A percentile compares a stretch with the other conserved stretches of the same genome.
Evolutionary conservation across 2,797 vertebrate species (phyloP).

Genomic region (Spinibarbus caldwelli): DNA sequence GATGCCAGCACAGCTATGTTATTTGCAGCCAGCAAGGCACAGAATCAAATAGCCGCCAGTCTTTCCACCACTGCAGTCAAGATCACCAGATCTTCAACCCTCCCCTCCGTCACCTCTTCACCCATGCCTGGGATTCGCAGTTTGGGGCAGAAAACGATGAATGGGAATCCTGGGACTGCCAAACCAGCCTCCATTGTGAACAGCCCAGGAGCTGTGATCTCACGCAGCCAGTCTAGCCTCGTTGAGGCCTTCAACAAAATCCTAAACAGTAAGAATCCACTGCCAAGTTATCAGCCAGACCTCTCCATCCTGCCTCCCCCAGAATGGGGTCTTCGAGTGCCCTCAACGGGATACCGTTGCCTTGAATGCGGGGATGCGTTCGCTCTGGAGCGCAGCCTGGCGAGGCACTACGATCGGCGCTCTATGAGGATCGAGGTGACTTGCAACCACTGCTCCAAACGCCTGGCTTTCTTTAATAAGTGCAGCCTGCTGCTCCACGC

Average conservation of each 20-base stretch:
- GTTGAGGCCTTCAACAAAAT: conserved; percentile 98
- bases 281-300: conserved; percentile 93
- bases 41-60: conserved; percentile 76
- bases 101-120: conserved; percentile 76
- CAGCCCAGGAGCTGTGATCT: conserved; percentile 86
- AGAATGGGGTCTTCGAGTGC: conserved; percentile 87
- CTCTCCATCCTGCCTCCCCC: conserved; percentile 80
- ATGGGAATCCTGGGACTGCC: conserved; percentile 76
- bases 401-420: conserved; percentile 91
- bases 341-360: conserved; percentile 89
- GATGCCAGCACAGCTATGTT: conserved; percentile 85
- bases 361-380: conserved; percentile 95
- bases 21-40: conserved; percentile 81
- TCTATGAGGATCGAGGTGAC: conserved; percentile 97
- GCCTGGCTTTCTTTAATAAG: conserved; percentile 97
- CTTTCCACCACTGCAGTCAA: conserved; percentile 83
- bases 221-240: conserved; percentile 91
- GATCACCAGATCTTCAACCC: conserved; percentile 78
- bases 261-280: conserved; percentile 94
- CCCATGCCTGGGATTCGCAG: conserved; percentile 60
- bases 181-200: conserved; percentile 83
- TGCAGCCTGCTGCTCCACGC: conserved; percentile 95
- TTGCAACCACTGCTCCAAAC: conserved; percentile 94
- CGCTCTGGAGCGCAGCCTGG: conserved; percentile 91
- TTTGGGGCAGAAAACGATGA: conserved; percentile 81